phyloP scores from a whole-genome alignment of 2,888 invertebrate genomes.

The Xestia rhomboidea region DNA sequence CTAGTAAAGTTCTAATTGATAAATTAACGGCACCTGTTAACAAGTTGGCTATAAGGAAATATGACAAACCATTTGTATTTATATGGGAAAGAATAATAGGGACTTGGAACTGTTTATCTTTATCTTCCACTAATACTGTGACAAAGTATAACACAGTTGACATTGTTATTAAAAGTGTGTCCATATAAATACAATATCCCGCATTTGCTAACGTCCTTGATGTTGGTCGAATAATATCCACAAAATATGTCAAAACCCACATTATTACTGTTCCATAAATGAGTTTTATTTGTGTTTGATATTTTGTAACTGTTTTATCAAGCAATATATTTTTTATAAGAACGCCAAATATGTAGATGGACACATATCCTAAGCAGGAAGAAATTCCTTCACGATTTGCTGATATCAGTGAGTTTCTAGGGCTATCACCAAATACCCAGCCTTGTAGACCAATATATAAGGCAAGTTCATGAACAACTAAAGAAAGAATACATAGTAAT shows the following conservation, averaged over 20 bases:
- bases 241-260: slow-evolving; percentile 85
- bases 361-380: slow-evolving; percentile 96
- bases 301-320: slow-evolving; percentile 75
- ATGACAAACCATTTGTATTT: slow-evolving; percentile 95
- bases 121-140: slow-evolving; percentile 85
- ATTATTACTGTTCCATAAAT: slow-evolving; percentile 72
- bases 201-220: slow-evolving; percentile 96
- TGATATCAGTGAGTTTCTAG: slow-evolving; percentile 91
- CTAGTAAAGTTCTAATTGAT: slow-evolving; percentile 91
- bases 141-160: slow-evolving; percentile 70
- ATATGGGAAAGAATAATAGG: slow-evolving; percentile 93
- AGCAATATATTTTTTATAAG: slow-evolving; percentile 91
- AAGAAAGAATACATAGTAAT: slow-evolving; percentile 88
- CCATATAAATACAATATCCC: slow-evolving; percentile 94
- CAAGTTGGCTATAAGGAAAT: slow-evolving; percentile 96
- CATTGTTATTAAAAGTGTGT: slow-evolving; percentile 91
- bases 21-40: slow-evolving; percentile 96
- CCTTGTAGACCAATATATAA: slow-evolving; percentile 92
- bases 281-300: slow-evolving; percentile 68
- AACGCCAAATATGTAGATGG: slow-evolving; percentile 94
- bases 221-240: slow-evolving; percentile 89
- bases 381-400: slow-evolving; percentile 98
- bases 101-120: slow-evolving; percentile 71
- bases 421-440: slow-evolving; percentile 92
- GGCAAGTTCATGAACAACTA: slow-evolving; percentile 92